Evolutionary conservation across 92 coral and sea anemone genomes (phyloP).

Genomic region (Muricea muricata): DNA sequence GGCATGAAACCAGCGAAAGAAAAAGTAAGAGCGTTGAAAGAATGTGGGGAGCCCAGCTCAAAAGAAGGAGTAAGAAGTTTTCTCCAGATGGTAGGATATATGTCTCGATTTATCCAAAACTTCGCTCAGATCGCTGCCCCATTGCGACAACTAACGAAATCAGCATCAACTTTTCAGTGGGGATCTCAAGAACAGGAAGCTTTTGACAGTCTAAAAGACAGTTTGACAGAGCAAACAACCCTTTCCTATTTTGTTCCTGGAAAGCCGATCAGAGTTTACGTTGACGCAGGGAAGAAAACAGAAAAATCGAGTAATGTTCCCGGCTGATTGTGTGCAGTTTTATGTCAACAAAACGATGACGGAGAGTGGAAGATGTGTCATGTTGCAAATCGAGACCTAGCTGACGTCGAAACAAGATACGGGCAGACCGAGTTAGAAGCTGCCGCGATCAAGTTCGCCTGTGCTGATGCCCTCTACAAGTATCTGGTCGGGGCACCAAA

Average conservation of each 20-base stretch:
- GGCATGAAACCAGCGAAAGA: background rate
- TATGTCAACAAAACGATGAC: background rate
- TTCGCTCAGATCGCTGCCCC: conserved; percentile 13
- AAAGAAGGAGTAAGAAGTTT: background rate
- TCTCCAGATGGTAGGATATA: background rate
- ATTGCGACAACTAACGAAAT: conserved; percentile 22
- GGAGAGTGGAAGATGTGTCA: background rate
- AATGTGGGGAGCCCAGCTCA: conserved; percentile 13
- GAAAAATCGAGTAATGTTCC: background rate
- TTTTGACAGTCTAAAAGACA: conserved; percentile 3
- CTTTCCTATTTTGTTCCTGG: background rate
- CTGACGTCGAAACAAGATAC: conserved; percentile 14
- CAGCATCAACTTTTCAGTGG: conserved; percentile 21
- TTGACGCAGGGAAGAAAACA: background rate
- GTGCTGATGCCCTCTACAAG: background rate
- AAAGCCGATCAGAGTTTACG: background rate
- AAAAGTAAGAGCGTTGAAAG: conserved; percentile 11
- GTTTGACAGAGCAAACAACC: conserved; percentile 3
- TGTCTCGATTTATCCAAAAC: background rate
- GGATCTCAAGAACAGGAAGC: conserved; percentile 24
- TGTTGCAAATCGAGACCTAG: background rate
- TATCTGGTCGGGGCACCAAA: background rate
- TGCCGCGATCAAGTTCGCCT: conserved; percentile 3
- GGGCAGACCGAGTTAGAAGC: conserved; percentile 22
- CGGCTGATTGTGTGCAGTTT: background rate